phyloP scores from a whole-genome alignment of 92 coral and sea anemone species.

The Parazoanthus darwini region DNA sequence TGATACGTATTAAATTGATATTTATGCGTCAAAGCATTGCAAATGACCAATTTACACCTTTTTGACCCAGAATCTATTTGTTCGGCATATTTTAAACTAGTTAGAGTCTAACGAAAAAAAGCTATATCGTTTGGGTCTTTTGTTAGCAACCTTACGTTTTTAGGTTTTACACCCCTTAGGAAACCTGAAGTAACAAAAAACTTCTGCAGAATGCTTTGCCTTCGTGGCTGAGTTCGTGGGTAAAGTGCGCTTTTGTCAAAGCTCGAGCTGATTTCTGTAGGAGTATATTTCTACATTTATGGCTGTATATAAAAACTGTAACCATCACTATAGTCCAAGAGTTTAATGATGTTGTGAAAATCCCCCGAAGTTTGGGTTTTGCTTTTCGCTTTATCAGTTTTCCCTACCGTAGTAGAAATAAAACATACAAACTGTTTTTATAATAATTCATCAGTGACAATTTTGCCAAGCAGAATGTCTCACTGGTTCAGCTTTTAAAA shows the following conservation, averaged over 20 bases:
- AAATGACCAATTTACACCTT: constrained; percentile 43
- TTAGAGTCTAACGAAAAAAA: not conserved
- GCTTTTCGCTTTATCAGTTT: too few species aligned
- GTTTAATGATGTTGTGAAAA: too few species aligned
- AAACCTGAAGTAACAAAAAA: constrained; percentile 7
- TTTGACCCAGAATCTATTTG: constrained; percentile 11
- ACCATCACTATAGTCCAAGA: not conserved
- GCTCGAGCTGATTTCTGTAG: not conserved
- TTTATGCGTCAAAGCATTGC: not conserved
- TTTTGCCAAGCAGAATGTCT: not conserved
- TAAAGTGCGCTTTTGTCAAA: not conserved
- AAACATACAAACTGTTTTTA: not conserved
- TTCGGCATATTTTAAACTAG: not conserved
- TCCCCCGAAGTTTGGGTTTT: not conserved
- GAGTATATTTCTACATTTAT: not conserved
- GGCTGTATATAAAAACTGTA: not conserved
- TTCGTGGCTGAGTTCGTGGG: constrained; percentile 22
- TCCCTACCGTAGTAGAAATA: too few species aligned
- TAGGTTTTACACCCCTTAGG: not conserved
- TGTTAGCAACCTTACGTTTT: not conserved
- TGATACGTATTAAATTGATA: constrained; percentile 1
- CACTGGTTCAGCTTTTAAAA: not conserved
- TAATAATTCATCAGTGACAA: not conserved
- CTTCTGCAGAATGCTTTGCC: not conserved
- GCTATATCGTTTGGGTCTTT: not conserved